Conservation (phyloP, 2,888 invertebrate genomes). For the Abscondita cerata region DNA sequence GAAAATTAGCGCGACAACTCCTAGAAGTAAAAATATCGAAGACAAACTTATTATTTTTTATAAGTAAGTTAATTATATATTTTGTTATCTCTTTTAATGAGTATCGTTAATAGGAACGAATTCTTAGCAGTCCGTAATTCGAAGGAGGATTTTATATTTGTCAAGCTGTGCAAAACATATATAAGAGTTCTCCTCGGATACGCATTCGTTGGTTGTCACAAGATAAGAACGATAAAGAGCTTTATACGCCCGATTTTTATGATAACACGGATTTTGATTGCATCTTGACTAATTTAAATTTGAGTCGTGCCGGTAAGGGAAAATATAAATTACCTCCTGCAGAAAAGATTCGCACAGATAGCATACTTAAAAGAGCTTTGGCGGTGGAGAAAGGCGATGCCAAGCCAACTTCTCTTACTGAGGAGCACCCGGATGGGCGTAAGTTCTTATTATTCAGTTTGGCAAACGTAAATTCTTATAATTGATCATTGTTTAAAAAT, state of each 20-base stretch:
- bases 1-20: constrained; percentile 70
- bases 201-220: constrained; percentile 91
- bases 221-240: constrained; percentile 71
- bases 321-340: constrained; percentile 72
- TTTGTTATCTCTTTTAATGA: neutral
- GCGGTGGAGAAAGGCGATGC: constrained; percentile 78
- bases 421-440: constrained; percentile 87
- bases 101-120: constrained; percentile 71
- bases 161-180: constrained; percentile 90
- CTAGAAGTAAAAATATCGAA: constrained; percentile 67
- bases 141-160: constrained; percentile 87
- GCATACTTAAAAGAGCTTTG: constrained; percentile 83
- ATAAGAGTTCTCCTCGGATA: constrained; percentile 83
- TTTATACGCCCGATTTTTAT: constrained; percentile 89
- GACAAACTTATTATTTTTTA: constrained; percentile 88
- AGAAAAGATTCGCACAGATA: constrained; percentile 81
- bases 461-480: no score
- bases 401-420: constrained; percentile 68
- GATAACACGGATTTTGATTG: constrained; percentile 90
- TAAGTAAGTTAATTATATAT: constrained; percentile 66
- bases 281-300: constrained; percentile 83
- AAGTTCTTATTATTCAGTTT: constrained; percentile 57
- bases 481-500: no score
- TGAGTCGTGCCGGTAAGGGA: constrained; percentile 76
- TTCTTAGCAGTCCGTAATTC: constrained; percentile 91